Evolutionary conservation across 2,797 vertebrate species (phyloP), one percentile per base, ranked within the genome.

Genomic region (Okamejei kenojei): DNA sequence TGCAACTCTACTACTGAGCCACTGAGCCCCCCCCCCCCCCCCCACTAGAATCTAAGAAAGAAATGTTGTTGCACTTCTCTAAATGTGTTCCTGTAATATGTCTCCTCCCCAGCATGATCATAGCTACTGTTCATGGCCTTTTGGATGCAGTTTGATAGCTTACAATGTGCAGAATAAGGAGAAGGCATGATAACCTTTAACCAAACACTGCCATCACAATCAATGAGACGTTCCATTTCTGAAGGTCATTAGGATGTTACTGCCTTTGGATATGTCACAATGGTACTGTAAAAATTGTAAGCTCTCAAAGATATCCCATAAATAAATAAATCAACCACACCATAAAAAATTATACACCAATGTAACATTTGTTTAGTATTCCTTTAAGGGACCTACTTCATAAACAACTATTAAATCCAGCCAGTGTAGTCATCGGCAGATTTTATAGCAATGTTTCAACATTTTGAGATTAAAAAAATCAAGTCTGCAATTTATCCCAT

Each of bases 101-200:
- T 38, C 45, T 13, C 65, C 73, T 45, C 11, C 54, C 54, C 71
- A 76, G 23, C 7, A 11, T 2, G 26, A 54, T n/a, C 54, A 71
- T 7, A 29, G 90, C 10, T 73, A 1, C 68, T 7, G 68, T 29
- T 74, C 7, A 6, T 73, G 90, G 71, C 35, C n/a, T 45, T 32
- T 54, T 21, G 54, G 71, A 54, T 74, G 23, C 5, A 29, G 23
- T 76, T 73, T 54, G 23, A 17, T 92, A 92, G 29, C 38, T 92
- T 92, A 15, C 68, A 92, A 71, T 58, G 38, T 45, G 90, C 90
- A 74, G 90, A 73, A 91, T 15, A 74, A 91, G 65, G 86, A 45
- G 68, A 35, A n/a, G 38, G 68, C 45, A 29, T 32, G 58, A 65
- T 65, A 65, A 63, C 61, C 61, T 23, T 35, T 65, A 29, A 35